Conservation (phyloP, 2,888 invertebrate species). For the Eupithecia abbreviata region DNA sequence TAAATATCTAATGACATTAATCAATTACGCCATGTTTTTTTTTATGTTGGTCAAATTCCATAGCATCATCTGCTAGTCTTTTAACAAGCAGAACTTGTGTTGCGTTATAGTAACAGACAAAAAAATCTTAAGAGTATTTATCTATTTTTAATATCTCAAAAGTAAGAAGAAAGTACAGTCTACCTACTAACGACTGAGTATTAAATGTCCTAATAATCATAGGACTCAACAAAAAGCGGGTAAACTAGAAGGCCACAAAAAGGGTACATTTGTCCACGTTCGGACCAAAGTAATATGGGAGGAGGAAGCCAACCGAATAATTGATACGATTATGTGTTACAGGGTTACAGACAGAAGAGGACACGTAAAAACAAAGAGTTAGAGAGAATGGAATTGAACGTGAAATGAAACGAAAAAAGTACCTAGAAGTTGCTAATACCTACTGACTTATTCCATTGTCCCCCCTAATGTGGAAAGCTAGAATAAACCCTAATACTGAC, state of each 20-base stretch:
- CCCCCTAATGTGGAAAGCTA: too few relatives aligned
- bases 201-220: not conserved
- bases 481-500: too few relatives aligned
- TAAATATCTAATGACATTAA: not conserved
- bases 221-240: slow-evolving; percentile 14
- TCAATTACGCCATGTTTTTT: too few relatives aligned
- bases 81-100: not conserved
- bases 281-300: slow-evolving; percentile 76
- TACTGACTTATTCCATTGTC: not conserved
- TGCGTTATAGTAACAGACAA: too few relatives aligned
- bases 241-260: slow-evolving; percentile 48
- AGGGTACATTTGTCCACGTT: slow-evolving; percentile 61
- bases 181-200: not conserved
- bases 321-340: slow-evolving; percentile 80
- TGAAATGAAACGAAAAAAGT: not conserved
- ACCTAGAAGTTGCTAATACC: not conserved
- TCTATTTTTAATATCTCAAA: not conserved
- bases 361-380: slow-evolving; percentile 40
- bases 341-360: slow-evolving; percentile 57
- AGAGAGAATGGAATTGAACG: not conserved
- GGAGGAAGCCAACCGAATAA: slow-evolving; percentile 79
- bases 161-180: not conserved
- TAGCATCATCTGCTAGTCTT: not conserved
- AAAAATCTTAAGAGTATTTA: not conserved
- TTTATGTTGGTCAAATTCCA: too few relatives aligned